Conservation (phyloP, 2,797 vertebrate species). For the Bovichtus diacanthus region DNA sequence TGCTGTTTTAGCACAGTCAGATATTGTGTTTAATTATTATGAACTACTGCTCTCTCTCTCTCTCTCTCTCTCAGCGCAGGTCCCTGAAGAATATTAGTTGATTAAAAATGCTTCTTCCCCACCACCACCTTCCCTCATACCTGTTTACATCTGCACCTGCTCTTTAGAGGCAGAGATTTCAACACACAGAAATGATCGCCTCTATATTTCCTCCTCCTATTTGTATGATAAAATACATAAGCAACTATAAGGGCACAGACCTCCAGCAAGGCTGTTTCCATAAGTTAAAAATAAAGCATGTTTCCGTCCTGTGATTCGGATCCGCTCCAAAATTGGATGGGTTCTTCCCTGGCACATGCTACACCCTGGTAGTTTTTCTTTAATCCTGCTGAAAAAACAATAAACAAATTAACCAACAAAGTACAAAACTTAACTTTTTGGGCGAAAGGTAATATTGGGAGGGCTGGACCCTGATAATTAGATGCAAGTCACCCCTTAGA, state of each 20-base stretch:
- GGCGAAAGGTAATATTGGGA: no score
- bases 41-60: constrained; percentile 12
- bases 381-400: no score
- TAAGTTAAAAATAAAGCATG: no score
- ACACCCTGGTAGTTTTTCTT: no score
- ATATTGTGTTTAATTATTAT: constrained; percentile 35
- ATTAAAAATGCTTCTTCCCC: constrained; percentile 8
- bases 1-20: constrained; percentile 11
- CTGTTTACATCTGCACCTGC: not conserved
- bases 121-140: not conserved
- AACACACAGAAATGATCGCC: not conserved
- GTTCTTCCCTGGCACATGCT: no score
- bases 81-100: constrained; percentile 15
- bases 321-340: no score
- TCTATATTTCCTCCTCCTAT: not conserved
- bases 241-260: no score
- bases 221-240: not conserved
- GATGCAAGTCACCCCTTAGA: not conserved
- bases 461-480: not conserved
- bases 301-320: no score
- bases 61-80: not conserved
- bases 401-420: no score
- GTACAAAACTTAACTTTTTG: no score
- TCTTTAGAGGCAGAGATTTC: not conserved
- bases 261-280: no score